These are phyloP conservation scores for Crenichthys baileyi DNA, from an alignment of 2,797 vertebrate genomes.

Conservation along the genomic window DNA sequence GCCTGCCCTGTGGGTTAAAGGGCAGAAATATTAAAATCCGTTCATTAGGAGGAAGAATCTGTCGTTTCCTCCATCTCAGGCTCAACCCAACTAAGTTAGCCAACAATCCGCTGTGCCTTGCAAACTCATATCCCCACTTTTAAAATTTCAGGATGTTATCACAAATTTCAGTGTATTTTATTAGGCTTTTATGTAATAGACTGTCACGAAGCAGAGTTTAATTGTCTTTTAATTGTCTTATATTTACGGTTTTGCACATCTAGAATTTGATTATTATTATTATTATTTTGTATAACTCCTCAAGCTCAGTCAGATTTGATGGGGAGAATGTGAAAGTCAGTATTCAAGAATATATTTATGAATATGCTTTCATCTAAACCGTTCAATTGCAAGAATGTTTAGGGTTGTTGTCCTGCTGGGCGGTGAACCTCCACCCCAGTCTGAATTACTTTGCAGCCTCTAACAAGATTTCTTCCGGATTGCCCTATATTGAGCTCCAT, in stretches of 20 bases:
- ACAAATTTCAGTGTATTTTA: neutral
- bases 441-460: neutral
- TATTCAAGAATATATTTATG: neutral
- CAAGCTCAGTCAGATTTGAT: neutral
- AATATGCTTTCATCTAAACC: neutral
- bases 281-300: neutral
- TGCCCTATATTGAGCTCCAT: neutral
- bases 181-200: neutral
- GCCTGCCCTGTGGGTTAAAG: constrained; percentile 73
- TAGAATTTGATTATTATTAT: neutral
- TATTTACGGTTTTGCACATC: no score
- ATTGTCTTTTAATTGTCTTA: no score
- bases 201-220: neutral
- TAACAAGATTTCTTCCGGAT: neutral
- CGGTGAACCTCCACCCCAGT: neutral
- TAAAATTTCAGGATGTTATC: neutral
- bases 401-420: neutral
- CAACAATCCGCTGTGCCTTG: neutral
- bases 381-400: neutral
- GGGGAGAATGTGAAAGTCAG: neutral
- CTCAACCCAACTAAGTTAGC: neutral
- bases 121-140: neutral
- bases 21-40: constrained; percentile 74
- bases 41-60: constrained; percentile 72
- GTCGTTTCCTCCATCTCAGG: neutral